Evolutionary conservation across 1,140 invertebrate species (phyloP).

Genomic region (Antheraea mylitta): DNA sequence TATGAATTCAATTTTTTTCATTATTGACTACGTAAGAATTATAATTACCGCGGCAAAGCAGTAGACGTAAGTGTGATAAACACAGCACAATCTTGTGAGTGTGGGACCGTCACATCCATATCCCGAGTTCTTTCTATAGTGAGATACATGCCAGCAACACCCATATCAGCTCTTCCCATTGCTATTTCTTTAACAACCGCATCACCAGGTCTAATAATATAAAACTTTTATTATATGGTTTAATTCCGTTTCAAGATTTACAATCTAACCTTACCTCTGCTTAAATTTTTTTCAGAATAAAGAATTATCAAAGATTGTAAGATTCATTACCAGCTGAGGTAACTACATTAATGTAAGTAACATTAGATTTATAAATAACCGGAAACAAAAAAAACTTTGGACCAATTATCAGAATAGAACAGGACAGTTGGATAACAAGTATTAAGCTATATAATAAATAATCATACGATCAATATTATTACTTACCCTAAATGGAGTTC

Average conservation of each 20-base stretch:
- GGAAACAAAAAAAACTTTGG: no score
- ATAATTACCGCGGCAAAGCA: slow-evolving; percentile 83
- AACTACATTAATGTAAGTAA: no score
- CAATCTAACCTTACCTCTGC: no score
- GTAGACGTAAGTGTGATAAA: slow-evolving; percentile 87
- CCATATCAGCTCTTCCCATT: slow-evolving; percentile 79
- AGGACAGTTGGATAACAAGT: background rate
- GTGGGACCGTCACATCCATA: slow-evolving; percentile 80
- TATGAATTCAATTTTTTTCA: no score
- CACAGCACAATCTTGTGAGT: slow-evolving; percentile 85
- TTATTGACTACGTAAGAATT: background rate
- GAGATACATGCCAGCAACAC: slow-evolving; percentile 83
- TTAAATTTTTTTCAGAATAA: no score
- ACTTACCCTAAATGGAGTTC: slow-evolving; percentile 74
- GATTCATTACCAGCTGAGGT: no score
- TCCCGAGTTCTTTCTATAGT: slow-evolving; percentile 77
- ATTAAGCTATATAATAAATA: no score
- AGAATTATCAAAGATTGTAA: no score
- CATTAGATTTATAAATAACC: no score
- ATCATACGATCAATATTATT: background rate
- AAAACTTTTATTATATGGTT: background rate
- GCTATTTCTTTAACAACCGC: slow-evolving; percentile 77
- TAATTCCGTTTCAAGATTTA: no score
- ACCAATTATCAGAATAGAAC: background rate
- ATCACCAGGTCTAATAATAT: slow-evolving; percentile 74